These are phyloP conservation scores for Gallinago nigripennis DNA, from an alignment of 2,797 vertebrate genomes.

Conservation along the genomic window DNA sequence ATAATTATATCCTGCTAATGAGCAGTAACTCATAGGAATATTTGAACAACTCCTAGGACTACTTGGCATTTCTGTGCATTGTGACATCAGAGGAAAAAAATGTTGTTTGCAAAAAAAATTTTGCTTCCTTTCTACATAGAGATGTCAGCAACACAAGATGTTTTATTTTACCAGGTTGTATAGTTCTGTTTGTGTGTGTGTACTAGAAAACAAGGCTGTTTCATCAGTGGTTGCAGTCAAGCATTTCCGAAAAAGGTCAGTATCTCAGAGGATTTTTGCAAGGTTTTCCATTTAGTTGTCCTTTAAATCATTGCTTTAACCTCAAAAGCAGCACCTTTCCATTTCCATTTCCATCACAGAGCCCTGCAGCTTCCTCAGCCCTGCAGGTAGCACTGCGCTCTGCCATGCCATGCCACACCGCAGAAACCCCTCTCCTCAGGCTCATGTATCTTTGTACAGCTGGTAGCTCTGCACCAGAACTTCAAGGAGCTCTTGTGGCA, in stretches of 20 bases:
- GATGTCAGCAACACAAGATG: background rate
- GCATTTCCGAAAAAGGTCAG: background rate
- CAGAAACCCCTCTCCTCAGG: background rate
- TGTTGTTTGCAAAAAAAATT: background rate
- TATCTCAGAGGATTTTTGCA: background rate
- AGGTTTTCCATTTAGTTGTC: background rate
- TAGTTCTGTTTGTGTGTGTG: background rate
- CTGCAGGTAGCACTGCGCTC: background rate
- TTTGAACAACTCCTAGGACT: background rate
- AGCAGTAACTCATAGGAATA: background rate
- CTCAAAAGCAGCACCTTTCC: background rate
- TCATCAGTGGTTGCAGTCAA: background rate
- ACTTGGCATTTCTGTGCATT: background rate
- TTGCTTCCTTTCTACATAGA: background rate
- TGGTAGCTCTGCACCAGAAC: background rate
- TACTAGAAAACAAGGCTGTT: background rate
- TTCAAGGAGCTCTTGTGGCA: background rate
- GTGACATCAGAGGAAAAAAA: background rate
- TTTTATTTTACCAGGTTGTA: background rate
- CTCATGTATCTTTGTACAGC: background rate
- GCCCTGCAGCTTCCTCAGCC: background rate
- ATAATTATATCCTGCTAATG: background rate
- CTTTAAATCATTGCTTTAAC: background rate
- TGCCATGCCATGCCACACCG: accelerated
- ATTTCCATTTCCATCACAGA: background rate